phyloP scores from a whole-genome alignment of 2,888 invertebrate species.

The Reticulitermes lucifugus region DNA sequence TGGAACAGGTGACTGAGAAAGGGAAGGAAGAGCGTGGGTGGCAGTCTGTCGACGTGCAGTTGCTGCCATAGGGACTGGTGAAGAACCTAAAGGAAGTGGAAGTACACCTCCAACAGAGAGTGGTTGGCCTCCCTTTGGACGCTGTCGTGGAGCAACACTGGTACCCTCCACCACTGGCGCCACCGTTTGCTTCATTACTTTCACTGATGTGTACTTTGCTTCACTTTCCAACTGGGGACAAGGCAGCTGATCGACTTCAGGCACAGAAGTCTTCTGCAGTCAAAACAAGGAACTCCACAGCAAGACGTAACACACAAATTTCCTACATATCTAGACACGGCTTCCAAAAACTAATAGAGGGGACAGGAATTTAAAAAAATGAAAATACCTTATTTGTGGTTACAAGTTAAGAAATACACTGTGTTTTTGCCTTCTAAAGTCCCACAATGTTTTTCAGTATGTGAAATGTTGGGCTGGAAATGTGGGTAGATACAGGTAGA shows the following conservation, averaged over 20 bases:
- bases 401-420: too few species aligned
- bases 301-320: background rate
- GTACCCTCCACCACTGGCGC: slow-evolving; percentile 72
- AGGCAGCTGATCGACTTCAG: slow-evolving; percentile 73
- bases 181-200: slow-evolving; percentile 63
- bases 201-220: slow-evolving; percentile 66
- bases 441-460: too few species aligned
- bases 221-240: slow-evolving; percentile 79
- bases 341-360: too few species aligned
- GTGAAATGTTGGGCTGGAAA: too few species aligned
- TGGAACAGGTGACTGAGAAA: slow-evolving; percentile 41
- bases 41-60: slow-evolving; percentile 35
- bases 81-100: slow-evolving; percentile 53
- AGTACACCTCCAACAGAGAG: slow-evolving; percentile 54
- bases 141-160: slow-evolving; percentile 84
- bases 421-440: too few species aligned
- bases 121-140: slow-evolving; percentile 75
- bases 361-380: too few species aligned
- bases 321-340: too few species aligned
- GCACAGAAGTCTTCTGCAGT: slow-evolving; percentile 73
- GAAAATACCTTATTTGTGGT: background rate
- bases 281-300: slow-evolving; percentile 17
- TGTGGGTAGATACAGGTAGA: too few species aligned
- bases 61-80: slow-evolving; percentile 4
- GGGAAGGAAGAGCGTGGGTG: slow-evolving; percentile 35